Evolutionary conservation across 2,888 invertebrate genomes (phyloP).

Genomic region (Diaphora mendica): DNA sequence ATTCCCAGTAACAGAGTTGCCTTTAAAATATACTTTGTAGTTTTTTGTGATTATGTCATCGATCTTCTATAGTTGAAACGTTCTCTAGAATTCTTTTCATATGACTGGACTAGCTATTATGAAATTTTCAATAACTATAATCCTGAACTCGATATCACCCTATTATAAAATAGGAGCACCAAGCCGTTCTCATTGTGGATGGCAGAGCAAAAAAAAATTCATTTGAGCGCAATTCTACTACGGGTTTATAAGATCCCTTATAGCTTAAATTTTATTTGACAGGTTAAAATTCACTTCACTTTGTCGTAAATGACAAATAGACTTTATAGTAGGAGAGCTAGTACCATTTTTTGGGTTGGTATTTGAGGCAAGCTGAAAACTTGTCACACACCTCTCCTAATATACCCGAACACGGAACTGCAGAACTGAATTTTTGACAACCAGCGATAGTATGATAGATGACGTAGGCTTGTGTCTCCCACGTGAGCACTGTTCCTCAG

Average conservation of each 20-base stretch:
- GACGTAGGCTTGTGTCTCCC: no score
- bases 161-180: conserved; percentile 41
- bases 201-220: conserved; percentile 24
- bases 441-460: no score
- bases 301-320: neutral
- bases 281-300: neutral
- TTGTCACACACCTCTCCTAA: no score
- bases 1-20: no score
- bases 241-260: conserved; percentile 19
- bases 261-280: conserved; percentile 1
- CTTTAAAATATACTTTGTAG: neutral
- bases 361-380: no score
- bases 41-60: neutral
- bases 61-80: neutral
- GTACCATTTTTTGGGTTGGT: no score
- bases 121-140: conserved; percentile 30
- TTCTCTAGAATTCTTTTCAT: neutral
- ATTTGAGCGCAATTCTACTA: conserved; percentile 7
- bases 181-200: conserved; percentile 33
- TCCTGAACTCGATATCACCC: conserved; percentile 26
- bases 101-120: neutral
- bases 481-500: no score
- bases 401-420: no score
- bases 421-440: no score
- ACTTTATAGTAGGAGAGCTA: neutral